phyloP scores from a whole-genome alignment of 2,797 vertebrate genomes.

The Hippopotamyrus pictus region DNA sequence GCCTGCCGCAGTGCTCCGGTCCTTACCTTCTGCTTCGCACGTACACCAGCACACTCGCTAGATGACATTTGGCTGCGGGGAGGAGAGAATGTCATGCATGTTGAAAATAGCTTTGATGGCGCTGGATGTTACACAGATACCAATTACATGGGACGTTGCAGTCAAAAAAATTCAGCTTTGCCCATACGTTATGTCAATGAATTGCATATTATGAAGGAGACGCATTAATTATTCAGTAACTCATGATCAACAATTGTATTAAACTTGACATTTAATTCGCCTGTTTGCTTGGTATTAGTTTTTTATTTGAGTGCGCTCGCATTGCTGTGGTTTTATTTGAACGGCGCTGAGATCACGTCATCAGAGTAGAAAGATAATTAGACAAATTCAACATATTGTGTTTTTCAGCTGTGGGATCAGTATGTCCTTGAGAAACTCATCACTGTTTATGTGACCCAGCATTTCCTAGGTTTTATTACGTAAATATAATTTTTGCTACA shows the following conservation, averaged over 20 bases:
- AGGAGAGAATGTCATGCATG: background rate
- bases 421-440: background rate
- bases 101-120: background rate
- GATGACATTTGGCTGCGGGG: conserved; percentile 23
- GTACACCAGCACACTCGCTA: conserved; percentile 20
- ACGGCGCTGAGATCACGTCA: background rate
- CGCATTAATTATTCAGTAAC: background rate
- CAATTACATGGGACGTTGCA: background rate
- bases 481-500: background rate
- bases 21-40: conserved; percentile 14
- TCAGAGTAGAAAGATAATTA: background rate
- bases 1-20: conserved; percentile 40
- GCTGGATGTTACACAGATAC: background rate
- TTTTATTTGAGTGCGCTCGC: background rate
- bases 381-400: background rate
- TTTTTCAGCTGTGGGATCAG: background rate
- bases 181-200: background rate
- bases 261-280: background rate
- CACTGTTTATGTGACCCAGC: background rate
- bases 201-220: background rate
- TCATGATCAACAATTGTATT: background rate
- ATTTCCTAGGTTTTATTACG: background rate
- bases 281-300: background rate
- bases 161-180: background rate
- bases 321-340: background rate